Evolutionary conservation across 2,113 vertebrate genomes (phyloP).

Genomic region (Tautogolabrus adspersus): DNA sequence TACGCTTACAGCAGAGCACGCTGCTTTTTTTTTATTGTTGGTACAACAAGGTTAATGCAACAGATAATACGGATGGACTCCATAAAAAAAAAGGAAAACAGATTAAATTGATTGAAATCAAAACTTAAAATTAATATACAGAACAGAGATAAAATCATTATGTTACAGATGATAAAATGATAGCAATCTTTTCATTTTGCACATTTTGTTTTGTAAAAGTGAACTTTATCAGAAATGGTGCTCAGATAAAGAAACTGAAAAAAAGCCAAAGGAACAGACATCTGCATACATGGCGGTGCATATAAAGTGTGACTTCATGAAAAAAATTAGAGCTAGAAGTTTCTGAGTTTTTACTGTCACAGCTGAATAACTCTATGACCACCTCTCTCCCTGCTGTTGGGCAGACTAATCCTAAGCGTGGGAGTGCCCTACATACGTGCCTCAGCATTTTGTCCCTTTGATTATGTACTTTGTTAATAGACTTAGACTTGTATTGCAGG

Average conservation of each 20-base stretch:
- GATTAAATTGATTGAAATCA: conserved; percentile 9
- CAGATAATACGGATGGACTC: conserved; percentile 23
- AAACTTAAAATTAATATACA: background rate
- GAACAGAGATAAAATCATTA: background rate
- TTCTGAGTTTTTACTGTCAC: background rate
- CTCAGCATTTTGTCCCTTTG: conserved; percentile 24
- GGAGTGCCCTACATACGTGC: conserved; percentile 61
- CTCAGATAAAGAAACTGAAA: background rate
- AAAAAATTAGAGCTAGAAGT: background rate
- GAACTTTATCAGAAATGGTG: background rate
- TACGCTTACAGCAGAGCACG: conserved; percentile 23
- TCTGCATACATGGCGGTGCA: background rate
- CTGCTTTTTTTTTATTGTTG: conserved; percentile 26
- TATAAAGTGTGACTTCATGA: background rate
- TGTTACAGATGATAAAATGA: background rate
- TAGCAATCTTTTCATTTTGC: no score
- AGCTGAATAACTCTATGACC: conserved; percentile 13
- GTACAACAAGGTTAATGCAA: conserved; percentile 37
- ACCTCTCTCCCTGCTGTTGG: conserved; percentile 28
- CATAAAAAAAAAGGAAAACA: background rate
- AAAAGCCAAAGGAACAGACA: background rate
- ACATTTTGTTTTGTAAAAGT: background rate
- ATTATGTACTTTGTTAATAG: background rate
- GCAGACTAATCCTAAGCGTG: conserved; percentile 58
- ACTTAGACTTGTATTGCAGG: no score